Base-by-base conservation (phyloP, 1,140 invertebrate genomes). In the Yoshiicerus persimilis region DNA sequence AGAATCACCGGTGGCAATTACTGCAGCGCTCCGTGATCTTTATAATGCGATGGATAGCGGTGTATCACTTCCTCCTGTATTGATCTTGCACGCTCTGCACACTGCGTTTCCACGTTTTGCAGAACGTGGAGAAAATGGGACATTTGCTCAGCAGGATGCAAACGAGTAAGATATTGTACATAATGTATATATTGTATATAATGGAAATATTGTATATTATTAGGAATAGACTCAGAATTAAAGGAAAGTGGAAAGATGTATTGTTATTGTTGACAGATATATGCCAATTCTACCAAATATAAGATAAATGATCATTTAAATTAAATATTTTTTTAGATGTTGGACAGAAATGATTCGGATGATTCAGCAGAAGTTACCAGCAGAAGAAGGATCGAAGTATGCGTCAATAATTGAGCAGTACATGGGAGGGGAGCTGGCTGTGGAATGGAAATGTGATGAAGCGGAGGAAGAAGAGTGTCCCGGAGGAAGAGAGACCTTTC, bases 331-430 rank as follows among this genome's bases (percentile, higher is more conserved):
- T 80, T 36, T 88, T 87, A 87, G 86, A 27, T 99, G 97, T 93
- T 99, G 98, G 98, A 96, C 96, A 13, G 98, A 99, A 93, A 93
- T 99, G 87, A 94, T 99, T 27, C 94, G 97, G 91, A 97, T 98
- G 94, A 92, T 99, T 66, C 97, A 98, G 92, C 96, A 97, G 92
- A 96, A 97, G 92, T 93, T 99, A 80, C 95, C 95, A 5, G 92
- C 95, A 8, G 94, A 93, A 91, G 92, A 93, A 89, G 89, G 88
- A 83, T 70, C 89, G 41, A 89, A 91, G 86, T 89, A 90, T 66
- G n/a, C n/a, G 91, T 96, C 96, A 5, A 94, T 99, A 87, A 96
- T 99, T 91, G 97, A 99, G 92, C 96, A 99, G 93, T 99, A 96
- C 93, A 98, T 99, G 93, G 97, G 97, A 62, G 98, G 97, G 36